A percentile compares a stretch with the other conserved stretches of the same genome.
Evolutionary conservation across 1,140 invertebrate genomes (phyloP).

Genomic region (Orchestia grillus): DNA sequence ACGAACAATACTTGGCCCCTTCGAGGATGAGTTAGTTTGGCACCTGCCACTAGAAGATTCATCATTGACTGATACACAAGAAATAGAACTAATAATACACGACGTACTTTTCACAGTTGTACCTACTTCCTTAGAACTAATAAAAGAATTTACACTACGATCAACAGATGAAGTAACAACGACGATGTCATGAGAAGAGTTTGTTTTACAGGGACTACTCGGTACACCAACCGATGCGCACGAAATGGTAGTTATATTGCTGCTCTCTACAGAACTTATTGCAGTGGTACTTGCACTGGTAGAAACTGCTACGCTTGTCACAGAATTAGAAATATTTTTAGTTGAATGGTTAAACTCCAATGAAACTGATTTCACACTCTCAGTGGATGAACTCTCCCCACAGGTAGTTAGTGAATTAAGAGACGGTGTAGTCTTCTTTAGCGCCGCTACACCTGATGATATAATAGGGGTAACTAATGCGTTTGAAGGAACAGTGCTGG

Average conservation of each 20-base stretch:
- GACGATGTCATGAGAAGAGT: background rate
- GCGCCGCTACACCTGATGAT: background rate
- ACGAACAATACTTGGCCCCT: background rate
- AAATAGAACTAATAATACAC: constrained; percentile 28
- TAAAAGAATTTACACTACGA: background rate
- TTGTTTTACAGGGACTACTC: background rate
- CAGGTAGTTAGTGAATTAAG: background rate
- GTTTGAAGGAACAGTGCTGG: background rate
- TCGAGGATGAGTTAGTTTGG: constrained; percentile 27
- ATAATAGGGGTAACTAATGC: background rate
- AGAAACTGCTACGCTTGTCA: background rate
- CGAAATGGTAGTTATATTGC: background rate
- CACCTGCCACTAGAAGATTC: constrained; percentile 28
- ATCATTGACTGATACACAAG: background rate
- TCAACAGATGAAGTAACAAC: constrained; percentile 1
- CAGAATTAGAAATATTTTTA: background rate
- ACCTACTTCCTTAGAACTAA: constrained; percentile 15
- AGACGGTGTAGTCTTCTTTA: background rate
- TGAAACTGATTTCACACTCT: background rate
- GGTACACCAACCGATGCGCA: background rate
- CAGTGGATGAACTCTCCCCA: background rate
- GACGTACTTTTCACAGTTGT: background rate
- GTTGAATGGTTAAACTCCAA: background rate
- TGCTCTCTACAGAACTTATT: background rate
- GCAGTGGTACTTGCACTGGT: background rate